These are phyloP conservation scores for Laupala kohalensis DNA, from an alignment of 1,140 invertebrate species.

Conservation along the genomic window DNA sequence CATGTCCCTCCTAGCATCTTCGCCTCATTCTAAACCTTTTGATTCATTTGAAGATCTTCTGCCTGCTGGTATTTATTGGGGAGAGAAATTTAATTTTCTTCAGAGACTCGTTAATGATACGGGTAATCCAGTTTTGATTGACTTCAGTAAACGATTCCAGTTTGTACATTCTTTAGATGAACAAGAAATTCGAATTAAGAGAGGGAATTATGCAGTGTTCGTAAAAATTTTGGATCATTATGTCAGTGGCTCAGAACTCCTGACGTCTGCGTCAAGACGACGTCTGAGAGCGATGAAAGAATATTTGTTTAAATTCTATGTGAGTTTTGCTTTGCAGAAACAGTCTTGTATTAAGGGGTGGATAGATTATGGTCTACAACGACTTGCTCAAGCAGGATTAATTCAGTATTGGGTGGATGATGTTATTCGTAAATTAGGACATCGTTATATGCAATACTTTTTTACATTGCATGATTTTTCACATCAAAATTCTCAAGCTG, in stretches of 20 bases:
- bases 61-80: background rate
- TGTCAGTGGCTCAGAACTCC: background rate
- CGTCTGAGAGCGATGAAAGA: background rate
- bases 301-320: background rate
- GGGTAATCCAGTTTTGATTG: background rate
- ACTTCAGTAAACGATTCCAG: background rate
- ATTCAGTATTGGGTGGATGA: background rate
- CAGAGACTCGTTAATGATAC: background rate
- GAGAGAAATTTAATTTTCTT: background rate
- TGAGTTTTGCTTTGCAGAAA: background rate
- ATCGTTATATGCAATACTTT: background rate
- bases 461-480: background rate
- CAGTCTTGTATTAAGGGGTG: background rate
- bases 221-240: background rate
- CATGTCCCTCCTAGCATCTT: background rate
- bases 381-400: background rate
- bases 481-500: background rate
- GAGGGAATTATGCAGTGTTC: background rate
- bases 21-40: background rate
- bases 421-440: background rate
- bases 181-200: background rate
- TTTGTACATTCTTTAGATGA: background rate
- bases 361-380: background rate
- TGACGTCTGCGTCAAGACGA: background rate
- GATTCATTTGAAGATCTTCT: background rate